Percentiles rank a stretch among this genome's conserved stretches.
phyloP scores from a whole-genome alignment of 2,113 vertebrate species.

The Lepidiolamprologus cunningtoni region DNA sequence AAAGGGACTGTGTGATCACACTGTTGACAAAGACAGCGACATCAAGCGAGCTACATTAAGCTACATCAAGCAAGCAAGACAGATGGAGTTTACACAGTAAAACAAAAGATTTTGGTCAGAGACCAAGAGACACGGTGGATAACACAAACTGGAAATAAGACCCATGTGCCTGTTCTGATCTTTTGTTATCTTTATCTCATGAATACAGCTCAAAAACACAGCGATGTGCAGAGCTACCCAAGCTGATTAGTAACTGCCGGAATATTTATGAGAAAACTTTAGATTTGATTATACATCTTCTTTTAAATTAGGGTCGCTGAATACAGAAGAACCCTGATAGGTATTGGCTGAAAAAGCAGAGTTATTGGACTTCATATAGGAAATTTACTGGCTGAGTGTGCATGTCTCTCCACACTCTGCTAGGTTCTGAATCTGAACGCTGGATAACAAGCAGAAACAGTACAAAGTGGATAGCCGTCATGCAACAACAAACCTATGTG shows the following conservation, averaged over 20 bases:
- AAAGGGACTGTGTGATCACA: not conserved
- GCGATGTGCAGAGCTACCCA: not conserved
- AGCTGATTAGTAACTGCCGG: not conserved
- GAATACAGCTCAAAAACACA: not conserved
- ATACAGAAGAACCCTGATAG: not conserved
- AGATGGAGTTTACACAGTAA: not conserved
- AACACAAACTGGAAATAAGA: not conserved
- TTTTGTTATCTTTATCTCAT: not conserved
- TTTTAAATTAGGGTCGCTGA: not conserved
- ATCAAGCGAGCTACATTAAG: not conserved
- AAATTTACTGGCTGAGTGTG: not conserved
- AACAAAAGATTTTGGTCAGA: not conserved
- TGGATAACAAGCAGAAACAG: slow-evolving; percentile 27
- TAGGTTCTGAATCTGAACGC: not conserved
- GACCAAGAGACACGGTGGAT: not conserved
- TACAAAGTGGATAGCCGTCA: slow-evolving; percentile 2
- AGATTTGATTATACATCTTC: not conserved
- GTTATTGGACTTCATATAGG: slow-evolving; percentile 14
- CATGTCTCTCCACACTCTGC: not conserved
- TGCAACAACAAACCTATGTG: slow-evolving; percentile 16
- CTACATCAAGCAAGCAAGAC: not conserved
- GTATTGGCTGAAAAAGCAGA: not conserved
- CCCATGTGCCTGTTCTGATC: not conserved
- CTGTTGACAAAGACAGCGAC: not conserved
- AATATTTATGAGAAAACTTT: not conserved